phyloP scores from a whole-genome alignment of 2,113 vertebrate species.

The Heterotilapia buettikoferi region DNA sequence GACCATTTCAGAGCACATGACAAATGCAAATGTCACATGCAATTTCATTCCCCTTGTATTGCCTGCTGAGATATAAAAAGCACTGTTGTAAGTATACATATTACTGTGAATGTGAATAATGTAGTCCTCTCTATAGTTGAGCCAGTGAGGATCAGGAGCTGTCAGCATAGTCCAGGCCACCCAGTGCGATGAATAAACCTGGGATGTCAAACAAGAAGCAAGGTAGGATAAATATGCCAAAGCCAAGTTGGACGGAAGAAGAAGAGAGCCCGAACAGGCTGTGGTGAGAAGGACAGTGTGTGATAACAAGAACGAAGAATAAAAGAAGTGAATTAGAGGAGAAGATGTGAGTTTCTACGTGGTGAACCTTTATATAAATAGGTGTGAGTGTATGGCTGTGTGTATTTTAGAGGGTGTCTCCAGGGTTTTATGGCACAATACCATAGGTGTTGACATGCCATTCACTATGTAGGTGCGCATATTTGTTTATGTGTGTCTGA shows the following conservation, averaged over 20 bases:
- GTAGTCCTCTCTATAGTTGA: not conserved
- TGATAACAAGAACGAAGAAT: not conserved
- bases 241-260: not conserved
- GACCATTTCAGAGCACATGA: not conserved
- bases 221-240: constrained; percentile 43
- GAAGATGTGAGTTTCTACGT: not conserved
- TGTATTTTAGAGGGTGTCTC: not conserved
- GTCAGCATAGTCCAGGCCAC: constrained; percentile 43
- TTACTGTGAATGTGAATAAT: constrained; percentile 12
- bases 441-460: not conserved
- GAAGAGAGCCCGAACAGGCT: not conserved
- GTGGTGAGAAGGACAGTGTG: not conserved
- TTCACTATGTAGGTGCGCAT: not conserved
- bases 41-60: not conserved
- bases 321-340: not conserved
- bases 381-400: not conserved
- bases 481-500: not conserved
- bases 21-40: not conserved
- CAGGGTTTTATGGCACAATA: not conserved
- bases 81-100: not conserved
- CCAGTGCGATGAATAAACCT: constrained; percentile 46
- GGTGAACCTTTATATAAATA: not conserved
- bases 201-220: constrained; percentile 40
- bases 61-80: not conserved
- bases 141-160: constrained; percentile 10